Evolutionary conservation across 1,140 invertebrate genomes (phyloP).

Genomic region (Diprion similis): DNA sequence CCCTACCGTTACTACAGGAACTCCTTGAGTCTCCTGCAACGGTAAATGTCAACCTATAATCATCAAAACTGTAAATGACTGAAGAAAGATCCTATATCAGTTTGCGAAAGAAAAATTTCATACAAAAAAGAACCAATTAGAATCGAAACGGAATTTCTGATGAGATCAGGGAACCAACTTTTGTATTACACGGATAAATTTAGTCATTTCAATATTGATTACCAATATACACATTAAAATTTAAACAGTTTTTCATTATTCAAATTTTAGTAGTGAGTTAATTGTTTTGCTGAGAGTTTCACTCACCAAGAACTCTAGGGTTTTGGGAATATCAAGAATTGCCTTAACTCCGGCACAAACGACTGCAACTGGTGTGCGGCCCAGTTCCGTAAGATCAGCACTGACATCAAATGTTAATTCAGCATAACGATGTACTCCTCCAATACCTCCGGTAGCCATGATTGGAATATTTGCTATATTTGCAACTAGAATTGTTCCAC

Average conservation of each 20-base stretch:
- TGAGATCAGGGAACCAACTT: too few relatives aligned
- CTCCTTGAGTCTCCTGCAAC: conserved; percentile 90
- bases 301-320: conserved; percentile 90
- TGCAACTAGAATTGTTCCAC: conserved; percentile 89
- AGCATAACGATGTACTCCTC: conserved; percentile 92
- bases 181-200: too few relatives aligned
- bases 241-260: too few relatives aligned
- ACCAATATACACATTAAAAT: too few relatives aligned
- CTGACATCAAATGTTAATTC: conserved; percentile 91
- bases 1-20: conserved; percentile 84
- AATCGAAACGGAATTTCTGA: background rate
- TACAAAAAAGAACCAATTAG: background rate
- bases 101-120: background rate
- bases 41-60: conserved; percentile 21
- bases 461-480: conserved; percentile 83
- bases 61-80: background rate
- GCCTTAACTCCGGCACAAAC: conserved; percentile 97
- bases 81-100: background rate
- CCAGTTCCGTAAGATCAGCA: conserved; percentile 92
- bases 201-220: too few relatives aligned
- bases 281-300: background rate
- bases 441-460: conserved; percentile 91
- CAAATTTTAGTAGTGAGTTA: too few relatives aligned
- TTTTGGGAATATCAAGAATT: conserved; percentile 93
- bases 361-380: conserved; percentile 85